Evolutionary conservation across 2,113 vertebrate species (phyloP).

Genomic region (Rhegmatorhina hoffmannsi): DNA sequence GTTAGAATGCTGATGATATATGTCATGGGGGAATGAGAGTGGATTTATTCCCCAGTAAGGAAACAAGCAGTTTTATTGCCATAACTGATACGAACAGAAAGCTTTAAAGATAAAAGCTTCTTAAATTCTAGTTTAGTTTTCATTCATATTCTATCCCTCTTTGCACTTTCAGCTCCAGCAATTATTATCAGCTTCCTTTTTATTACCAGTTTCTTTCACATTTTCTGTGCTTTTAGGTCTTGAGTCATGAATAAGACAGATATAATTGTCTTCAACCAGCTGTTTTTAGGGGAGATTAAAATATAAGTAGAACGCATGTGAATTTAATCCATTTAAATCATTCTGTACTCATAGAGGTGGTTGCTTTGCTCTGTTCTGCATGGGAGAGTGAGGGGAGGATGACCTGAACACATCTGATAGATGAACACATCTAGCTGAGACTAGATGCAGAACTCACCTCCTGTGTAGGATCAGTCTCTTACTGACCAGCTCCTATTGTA

Average conservation of each 20-base stretch:
- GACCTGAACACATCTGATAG: not conserved
- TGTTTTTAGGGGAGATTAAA: not conserved
- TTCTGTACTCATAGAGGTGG: not conserved
- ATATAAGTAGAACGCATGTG: not conserved
- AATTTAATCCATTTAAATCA: not conserved
- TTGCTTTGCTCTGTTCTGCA: not conserved
- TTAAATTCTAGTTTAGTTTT: not conserved
- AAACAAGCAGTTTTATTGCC: not conserved
- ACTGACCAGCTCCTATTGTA: not conserved
- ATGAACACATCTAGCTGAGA: too few relatives aligned
- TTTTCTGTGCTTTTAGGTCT: not conserved
- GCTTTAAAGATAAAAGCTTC: not conserved
- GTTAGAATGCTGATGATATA: not conserved
- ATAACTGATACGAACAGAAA: not conserved
- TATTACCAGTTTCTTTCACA: not conserved
- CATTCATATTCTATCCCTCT: not conserved
- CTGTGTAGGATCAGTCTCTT: not conserved
- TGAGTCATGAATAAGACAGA: not conserved
- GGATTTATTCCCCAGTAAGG: not conserved
- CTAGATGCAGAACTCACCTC: not conserved
- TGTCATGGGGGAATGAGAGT: not conserved
- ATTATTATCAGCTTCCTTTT: not conserved
- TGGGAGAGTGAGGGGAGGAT: not conserved
- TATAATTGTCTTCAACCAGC: not conserved
- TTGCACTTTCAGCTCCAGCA: not conserved